Evolutionary conservation across 1,140 invertebrate species (phyloP), one percentile per base, ranked within the genome.

Genomic region (Pogonomyrmex barbatus): DNA sequence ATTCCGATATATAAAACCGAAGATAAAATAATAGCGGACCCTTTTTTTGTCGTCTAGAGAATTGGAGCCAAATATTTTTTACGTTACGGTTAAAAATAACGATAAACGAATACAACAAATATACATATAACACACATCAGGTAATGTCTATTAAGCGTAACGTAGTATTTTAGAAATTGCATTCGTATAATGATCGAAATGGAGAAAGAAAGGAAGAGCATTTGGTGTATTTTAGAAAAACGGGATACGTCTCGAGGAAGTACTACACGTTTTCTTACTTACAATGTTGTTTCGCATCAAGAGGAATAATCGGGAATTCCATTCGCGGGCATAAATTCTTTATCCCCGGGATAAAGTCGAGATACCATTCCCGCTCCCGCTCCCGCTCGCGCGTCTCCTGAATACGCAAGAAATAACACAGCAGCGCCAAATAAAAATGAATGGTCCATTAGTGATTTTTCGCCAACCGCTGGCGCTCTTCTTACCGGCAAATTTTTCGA

Each of bases 361-460:
- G 36, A 62, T 67, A 75, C 42, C 54, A n/a, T 5, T 67, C 12
- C 50, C 36, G 24, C 24, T 24, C 12, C 50, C 36, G 24, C 24
- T 24, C 24, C 24, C 24, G 24, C 24, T 24, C 24, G 24, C 24
- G 39, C 63, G 50, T 63, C 58, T 78, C 63, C 30, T 42, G 79
- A 42, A 60, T 60, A 75, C 68, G 68, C 79, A 83, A 83, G 79
- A 75, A 75, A 68, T 83, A 83, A 83, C 68, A 62, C 47, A 42
- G 62, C 56, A 24, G 84, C 73, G 39, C 39, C 63, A 75, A 84
- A 91, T 90, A 91, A 89, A 85, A 91, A 91, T 89, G 81, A 91
- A 92, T 91, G 90, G 87, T 87, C 84, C 86, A 91, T 91, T 90
- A 91, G 82, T 47, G 79, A 65, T 89, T 76, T 65, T 87, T 81